These are phyloP conservation scores for Octomys mimax DNA, from an alignment of 2,797 vertebrate genomes.

Conservation along the genomic window DNA sequence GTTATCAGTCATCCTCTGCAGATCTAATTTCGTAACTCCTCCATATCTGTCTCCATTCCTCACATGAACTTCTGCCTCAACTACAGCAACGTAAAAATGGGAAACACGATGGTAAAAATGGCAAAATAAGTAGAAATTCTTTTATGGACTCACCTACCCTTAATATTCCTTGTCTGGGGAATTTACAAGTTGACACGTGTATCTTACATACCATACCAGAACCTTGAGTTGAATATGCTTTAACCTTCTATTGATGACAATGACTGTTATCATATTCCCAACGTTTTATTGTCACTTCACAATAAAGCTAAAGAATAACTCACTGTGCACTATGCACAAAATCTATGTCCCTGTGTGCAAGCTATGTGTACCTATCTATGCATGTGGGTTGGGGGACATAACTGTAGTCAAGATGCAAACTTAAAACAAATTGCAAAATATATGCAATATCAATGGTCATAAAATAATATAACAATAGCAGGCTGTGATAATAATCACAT, in stretches of 20 bases:
- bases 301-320: conserved; percentile 33
- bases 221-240: not conserved
- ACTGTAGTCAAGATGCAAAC: conserved; percentile 26
- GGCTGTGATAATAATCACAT: not conserved
- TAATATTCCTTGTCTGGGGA: not conserved
- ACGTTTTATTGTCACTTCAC: conserved; percentile 22
- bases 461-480: not conserved
- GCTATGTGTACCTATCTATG: not conserved
- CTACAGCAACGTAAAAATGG: not conserved
- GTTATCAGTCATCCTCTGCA: not conserved
- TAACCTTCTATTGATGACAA: not conserved
- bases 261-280: not conserved
- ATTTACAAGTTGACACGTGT: not conserved
- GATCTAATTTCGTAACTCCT: not conserved
- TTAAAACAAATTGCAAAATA: conserved; percentile 37
- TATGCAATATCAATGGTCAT: not conserved
- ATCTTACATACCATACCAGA: not conserved
- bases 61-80: not conserved
- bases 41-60: not conserved
- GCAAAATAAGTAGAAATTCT: conserved; percentile 33
- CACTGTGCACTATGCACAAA: not conserved
- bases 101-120: not conserved
- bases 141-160: not conserved
- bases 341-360: not conserved
- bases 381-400: not conserved